A percentile compares a stretch with the other conserved stretches of the same genome.
These are phyloP conservation scores for Zoanthus sociatus DNA, from an alignment of 92 coral and sea anemone genomes.

Conservation along the genomic window DNA sequence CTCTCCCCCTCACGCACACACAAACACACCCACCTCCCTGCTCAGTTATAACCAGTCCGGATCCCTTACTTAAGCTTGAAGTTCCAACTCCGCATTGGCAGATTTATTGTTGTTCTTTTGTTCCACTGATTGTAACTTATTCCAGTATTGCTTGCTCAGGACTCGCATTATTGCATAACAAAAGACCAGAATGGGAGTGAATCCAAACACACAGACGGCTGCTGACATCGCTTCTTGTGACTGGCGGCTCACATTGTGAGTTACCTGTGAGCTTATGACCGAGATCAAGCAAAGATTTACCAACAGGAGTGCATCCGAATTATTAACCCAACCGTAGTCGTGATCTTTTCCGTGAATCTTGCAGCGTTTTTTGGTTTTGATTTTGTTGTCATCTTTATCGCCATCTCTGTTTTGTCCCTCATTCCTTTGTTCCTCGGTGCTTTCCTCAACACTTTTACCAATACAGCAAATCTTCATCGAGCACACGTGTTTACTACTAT, in stretches of 20 bases:
- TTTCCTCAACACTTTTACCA: neutral
- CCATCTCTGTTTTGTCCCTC: neutral
- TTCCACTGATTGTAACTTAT: neutral
- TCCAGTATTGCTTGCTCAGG: constrained; percentile 29
- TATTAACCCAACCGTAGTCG: constrained; percentile 53
- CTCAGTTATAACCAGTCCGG: no score
- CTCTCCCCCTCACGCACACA: no score
- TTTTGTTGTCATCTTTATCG: neutral
- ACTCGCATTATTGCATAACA: constrained; percentile 40
- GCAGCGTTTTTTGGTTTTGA: neutral
- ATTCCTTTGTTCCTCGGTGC: neutral
- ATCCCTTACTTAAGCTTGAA: neutral
- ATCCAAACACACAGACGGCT: constrained; percentile 21
- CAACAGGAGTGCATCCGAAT: constrained; percentile 47
- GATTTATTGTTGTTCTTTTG: no score
- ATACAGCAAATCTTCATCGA: constrained; percentile 3
- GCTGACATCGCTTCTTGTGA: constrained; percentile 14
- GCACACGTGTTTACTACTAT: neutral
- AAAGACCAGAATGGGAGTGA: constrained; percentile 41
- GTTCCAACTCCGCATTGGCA: neutral
- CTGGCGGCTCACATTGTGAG: neutral
- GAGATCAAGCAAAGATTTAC: constrained; percentile 44
- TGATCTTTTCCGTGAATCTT: constrained; percentile 39
- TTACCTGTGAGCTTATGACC: constrained; percentile 33
- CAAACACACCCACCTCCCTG: no score